Conservation (phyloP, 2,113 vertebrate genomes). For the Rostratula benghalensis region DNA sequence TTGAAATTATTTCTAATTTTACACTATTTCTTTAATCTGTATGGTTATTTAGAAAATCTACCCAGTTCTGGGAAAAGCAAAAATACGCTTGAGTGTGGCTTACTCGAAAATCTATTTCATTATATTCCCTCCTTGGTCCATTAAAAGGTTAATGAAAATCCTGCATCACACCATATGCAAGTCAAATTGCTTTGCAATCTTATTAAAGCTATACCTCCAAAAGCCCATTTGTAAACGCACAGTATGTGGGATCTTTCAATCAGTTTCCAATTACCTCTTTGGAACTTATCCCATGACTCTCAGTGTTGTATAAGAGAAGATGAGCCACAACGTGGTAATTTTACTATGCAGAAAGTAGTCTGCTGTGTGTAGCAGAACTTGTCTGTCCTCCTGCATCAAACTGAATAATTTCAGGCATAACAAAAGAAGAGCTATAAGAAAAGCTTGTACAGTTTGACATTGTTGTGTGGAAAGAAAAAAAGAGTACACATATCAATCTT, state of each 20-base stretch:
- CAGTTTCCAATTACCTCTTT: not conserved
- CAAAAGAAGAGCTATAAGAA: not conserved
- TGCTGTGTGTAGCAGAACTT: not conserved
- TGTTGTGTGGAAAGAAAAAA: not conserved
- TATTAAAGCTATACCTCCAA: not conserved
- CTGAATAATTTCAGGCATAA: not conserved
- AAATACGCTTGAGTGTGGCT: not conserved
- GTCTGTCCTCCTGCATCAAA: not conserved
- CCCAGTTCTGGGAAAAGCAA: not conserved
- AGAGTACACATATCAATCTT: not conserved
- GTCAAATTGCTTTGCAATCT: not conserved
- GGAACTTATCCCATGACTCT: not conserved
- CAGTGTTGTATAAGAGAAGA: not conserved
- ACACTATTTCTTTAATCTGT: not conserved
- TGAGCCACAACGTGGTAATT: not conserved
- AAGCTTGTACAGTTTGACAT: not conserved
- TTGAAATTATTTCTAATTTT: not conserved
- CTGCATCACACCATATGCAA: not conserved
- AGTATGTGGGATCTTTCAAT: not conserved
- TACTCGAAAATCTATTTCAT: not conserved
- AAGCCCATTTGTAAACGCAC: not conserved
- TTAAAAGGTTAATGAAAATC: not conserved
- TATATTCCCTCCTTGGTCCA: accelerated
- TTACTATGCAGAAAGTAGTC: not conserved
- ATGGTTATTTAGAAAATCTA: not conserved